A percentile compares a stretch with the other conserved stretches of the same genome.
phyloP scores from a whole-genome alignment of 1,140 invertebrate genomes.

The Harlomillsia oculata region DNA sequence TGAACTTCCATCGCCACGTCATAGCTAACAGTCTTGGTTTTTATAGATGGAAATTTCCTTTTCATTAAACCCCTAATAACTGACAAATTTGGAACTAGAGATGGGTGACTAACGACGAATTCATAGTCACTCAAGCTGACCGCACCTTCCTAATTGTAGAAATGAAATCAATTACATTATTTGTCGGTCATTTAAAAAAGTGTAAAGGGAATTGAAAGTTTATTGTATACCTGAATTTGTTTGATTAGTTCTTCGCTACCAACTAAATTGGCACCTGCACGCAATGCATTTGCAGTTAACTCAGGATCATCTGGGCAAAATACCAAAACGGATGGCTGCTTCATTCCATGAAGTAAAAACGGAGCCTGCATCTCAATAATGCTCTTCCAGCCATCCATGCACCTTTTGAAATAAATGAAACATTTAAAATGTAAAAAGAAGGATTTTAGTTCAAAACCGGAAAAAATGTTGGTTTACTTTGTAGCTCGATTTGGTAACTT shows the following conservation, averaged over 20 bases:
- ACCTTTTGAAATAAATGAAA: not conserved
- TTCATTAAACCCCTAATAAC: constrained; percentile 63
- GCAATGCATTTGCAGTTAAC: constrained; percentile 47
- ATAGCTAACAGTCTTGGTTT: constrained; percentile 52
- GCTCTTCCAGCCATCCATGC: constrained; percentile 24
- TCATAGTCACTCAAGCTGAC: constrained; percentile 60
- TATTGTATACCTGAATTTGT: constrained; percentile 51
- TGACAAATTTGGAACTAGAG: constrained; percentile 63
- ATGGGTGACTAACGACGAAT: constrained; percentile 61
- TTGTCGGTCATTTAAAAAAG: not conserved
- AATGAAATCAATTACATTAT: not conserved
- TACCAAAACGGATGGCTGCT: constrained; percentile 51
- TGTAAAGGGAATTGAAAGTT: not conserved
- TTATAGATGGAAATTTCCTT: constrained; percentile 59
- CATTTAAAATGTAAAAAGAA: not conserved
- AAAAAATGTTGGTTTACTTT: constrained; percentile 17
- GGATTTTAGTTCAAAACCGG: not conserved
- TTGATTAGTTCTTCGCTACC: constrained; percentile 62
- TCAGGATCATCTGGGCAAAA: constrained; percentile 49
- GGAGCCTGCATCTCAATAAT: constrained; percentile 29
- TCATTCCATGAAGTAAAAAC: constrained; percentile 32
- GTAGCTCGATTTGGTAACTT: constrained; percentile 25
- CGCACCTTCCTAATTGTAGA: constrained; percentile 50
- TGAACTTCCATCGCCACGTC: constrained; percentile 52
- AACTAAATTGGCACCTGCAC: constrained; percentile 57